These are phyloP conservation scores for Scaptomyza reducta DNA, from an alignment of 2,888 invertebrate genomes.

Conservation along the genomic window DNA sequence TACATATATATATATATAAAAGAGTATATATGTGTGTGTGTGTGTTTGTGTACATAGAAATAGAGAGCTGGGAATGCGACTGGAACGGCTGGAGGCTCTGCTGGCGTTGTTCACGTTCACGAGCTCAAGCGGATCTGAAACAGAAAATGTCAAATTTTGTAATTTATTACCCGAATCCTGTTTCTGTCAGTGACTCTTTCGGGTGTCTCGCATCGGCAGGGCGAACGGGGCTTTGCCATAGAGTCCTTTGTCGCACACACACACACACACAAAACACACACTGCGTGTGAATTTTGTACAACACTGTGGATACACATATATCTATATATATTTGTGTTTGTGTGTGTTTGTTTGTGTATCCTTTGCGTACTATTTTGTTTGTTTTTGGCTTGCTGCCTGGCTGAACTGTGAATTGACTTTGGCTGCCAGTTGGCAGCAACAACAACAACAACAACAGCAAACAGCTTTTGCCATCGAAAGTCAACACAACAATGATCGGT, in stretches of 20 bases:
- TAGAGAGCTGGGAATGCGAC: conserved; percentile 23
- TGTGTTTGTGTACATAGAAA: conserved; percentile 4
- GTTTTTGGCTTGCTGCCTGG: conserved; percentile 57
- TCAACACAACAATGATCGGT: conserved; percentile 74
- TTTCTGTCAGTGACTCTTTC: conserved; percentile 82
- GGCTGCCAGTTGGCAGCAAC: conserved; percentile 69
- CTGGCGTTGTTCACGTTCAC: conserved; percentile 60
- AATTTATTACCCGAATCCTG: conserved; percentile 84
- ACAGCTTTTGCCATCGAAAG: conserved; percentile 71
- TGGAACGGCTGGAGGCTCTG: conserved; percentile 29
- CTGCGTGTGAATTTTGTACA: conserved; percentile 74
- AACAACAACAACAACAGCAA: conserved; percentile 43
- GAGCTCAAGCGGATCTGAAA: conserved; percentile 81
- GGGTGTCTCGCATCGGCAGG: conserved; percentile 60
- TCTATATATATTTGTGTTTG: too few relatives aligned
- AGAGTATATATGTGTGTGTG: conserved; percentile 5
- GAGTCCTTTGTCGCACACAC: conserved; percentile 68
- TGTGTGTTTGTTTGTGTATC: conserved; percentile 43
- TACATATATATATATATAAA: conserved; percentile 7
- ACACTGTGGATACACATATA: conserved; percentile 34
- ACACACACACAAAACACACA: conserved; percentile 55
- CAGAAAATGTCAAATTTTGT: conserved; percentile 84
- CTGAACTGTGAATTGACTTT: conserved; percentile 75
- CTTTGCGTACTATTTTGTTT: conserved; percentile 57
- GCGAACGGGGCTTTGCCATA: conserved; percentile 31